Percentiles rank a stretch among this genome's conserved stretches.
Conservation (phyloP, 2,888 invertebrate species). For the Cheilosia variabilis region DNA sequence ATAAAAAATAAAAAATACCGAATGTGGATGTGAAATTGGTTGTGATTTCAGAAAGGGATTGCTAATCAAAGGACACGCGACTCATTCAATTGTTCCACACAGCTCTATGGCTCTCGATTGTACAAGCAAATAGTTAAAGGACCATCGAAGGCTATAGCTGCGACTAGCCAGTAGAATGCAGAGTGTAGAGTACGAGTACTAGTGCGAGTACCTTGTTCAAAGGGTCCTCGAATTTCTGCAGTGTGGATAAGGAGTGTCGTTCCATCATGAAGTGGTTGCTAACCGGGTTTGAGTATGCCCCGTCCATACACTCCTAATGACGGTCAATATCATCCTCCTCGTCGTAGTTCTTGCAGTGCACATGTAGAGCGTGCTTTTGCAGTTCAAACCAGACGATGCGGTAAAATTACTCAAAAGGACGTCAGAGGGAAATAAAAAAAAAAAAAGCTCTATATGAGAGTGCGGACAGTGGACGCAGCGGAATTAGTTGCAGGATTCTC, state of each 20-base stretch:
- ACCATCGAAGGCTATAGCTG: constrained; percentile 29
- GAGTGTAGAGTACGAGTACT: background rate
- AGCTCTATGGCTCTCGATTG: constrained; percentile 29
- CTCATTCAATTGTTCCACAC: constrained; percentile 46
- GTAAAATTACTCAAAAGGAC: constrained; percentile 54
- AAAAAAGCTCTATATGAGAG: constrained; percentile 14
- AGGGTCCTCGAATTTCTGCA: constrained; percentile 38
- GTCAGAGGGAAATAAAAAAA: background rate
- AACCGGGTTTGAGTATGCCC: constrained; percentile 2
- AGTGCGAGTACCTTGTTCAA: constrained; percentile 11
- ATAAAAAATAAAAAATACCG: constrained; percentile 15
- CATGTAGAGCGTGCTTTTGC: constrained; percentile 7
- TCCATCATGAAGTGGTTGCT: constrained; percentile 47
- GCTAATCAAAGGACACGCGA: constrained; percentile 74
- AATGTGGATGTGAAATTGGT: constrained; percentile 65
- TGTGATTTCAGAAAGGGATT: constrained; percentile 71
- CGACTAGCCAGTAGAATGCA: constrained; percentile 13
- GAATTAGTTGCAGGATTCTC: constrained; percentile 51
- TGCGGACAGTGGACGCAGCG: constrained; percentile 25
- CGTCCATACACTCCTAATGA: constrained; percentile 16
- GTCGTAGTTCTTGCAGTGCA: constrained; percentile 7
- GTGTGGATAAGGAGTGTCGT: constrained; percentile 34
- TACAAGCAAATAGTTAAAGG: constrained; percentile 50
- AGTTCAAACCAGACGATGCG: constrained; percentile 48
- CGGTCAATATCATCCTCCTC: constrained; percentile 58